These are phyloP conservation scores for Eueremaeus valkanovi DNA, from an alignment of 2,888 invertebrate species.

Conservation along the genomic window DNA sequence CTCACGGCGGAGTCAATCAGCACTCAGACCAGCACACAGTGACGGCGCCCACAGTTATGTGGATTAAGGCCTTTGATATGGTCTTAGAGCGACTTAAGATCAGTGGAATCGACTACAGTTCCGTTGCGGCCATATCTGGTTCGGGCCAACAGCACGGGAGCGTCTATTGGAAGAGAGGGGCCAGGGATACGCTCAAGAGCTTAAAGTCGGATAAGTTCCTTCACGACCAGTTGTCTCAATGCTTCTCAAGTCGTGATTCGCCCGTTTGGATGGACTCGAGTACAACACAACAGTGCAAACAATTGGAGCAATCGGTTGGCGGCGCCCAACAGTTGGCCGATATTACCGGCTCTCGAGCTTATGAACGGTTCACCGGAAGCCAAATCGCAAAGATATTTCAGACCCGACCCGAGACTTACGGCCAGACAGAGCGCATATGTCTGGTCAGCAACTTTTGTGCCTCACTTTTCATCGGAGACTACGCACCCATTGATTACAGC, in stretches of 20 bases:
- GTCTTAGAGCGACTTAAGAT: constrained; percentile 76
- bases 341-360: constrained; percentile 79
- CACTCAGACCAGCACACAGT: constrained; percentile 59
- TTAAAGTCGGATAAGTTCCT: constrained; percentile 71
- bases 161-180: constrained; percentile 84
- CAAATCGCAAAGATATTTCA: constrained; percentile 86
- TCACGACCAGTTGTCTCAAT: constrained; percentile 70
- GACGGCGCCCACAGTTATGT: constrained; percentile 81
- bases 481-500: constrained; percentile 83
- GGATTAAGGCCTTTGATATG: constrained; percentile 92
- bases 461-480: constrained; percentile 76
- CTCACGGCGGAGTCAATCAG: constrained; percentile 62
- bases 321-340: constrained; percentile 70
- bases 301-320: constrained; percentile 75
- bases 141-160: constrained; percentile 96
- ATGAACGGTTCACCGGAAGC: constrained; percentile 85
- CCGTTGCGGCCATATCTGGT: constrained; percentile 79
- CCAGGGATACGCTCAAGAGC: constrained; percentile 61
- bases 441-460: constrained; percentile 88
- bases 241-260: constrained; percentile 72
- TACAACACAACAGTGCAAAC: constrained; percentile 67
- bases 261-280: constrained; percentile 98
- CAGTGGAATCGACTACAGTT: constrained; percentile 69
- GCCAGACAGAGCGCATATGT: constrained; percentile 76
- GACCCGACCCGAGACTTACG: constrained; percentile 65